These are phyloP conservation scores for Orthonyx spaldingii DNA, from an alignment of 2,113 vertebrate genomes.

Conservation along the genomic window DNA sequence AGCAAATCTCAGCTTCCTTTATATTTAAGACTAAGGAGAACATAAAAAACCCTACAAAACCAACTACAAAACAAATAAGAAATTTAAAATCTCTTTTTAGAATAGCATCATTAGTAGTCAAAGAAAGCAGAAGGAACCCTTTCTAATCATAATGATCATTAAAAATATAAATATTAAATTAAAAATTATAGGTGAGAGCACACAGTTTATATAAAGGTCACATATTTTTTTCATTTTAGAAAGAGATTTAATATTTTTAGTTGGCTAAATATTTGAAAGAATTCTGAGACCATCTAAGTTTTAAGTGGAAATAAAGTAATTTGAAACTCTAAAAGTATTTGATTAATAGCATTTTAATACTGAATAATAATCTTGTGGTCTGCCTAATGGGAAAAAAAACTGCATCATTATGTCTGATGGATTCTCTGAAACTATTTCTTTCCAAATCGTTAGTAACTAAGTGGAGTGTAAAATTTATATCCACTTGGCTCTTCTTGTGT, in stretches of 20 bases:
- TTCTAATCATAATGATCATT: neutral
- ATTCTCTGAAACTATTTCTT: neutral
- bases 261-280: neutral
- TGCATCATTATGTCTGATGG: neutral
- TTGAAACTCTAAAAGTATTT: neutral
- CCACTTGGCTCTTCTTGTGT: neutral
- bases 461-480: neutral
- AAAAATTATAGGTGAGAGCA: neutral
- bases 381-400: neutral
- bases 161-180: neutral
- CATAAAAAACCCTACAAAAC: neutral
- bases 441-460: neutral
- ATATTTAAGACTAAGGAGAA: neutral
- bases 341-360: neutral
- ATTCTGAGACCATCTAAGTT: neutral
- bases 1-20: neutral
- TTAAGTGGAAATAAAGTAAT: neutral
- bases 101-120: neutral
- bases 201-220: neutral
- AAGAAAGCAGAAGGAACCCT: neutral
- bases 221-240: neutral
- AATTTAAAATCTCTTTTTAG: neutral
- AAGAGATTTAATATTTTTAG: neutral
- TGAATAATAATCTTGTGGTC: neutral
- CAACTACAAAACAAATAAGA: neutral